Evolutionary conservation across 2,797 vertebrate species (phyloP).

Genomic region (Novumbra hubbsi): DNA sequence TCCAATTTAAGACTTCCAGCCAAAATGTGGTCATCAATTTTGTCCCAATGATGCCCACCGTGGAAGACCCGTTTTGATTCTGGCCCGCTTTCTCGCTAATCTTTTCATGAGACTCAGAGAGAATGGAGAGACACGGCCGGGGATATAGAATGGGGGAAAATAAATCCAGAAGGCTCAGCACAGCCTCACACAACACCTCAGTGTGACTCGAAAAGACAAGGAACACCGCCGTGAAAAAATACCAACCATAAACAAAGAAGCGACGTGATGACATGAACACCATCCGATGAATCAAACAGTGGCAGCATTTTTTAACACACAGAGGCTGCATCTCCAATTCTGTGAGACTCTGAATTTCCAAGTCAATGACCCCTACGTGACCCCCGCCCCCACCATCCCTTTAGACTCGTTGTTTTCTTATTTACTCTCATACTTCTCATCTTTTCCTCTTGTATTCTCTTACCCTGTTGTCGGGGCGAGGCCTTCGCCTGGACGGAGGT

Average conservation of each 20-base stretch:
- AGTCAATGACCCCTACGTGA: neutral
- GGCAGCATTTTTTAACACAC: neutral
- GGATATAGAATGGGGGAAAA: neutral
- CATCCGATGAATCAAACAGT: constrained; percentile 7
- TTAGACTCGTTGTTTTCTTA: neutral
- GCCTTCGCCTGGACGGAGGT: neutral
- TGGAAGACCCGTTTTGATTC: neutral
- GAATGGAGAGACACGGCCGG: neutral
- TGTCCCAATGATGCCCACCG: neutral
- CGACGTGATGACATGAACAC: neutral
- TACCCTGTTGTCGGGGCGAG: neutral
- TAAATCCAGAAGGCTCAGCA: neutral
- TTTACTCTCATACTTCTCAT: neutral
- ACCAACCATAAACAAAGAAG: neutral
- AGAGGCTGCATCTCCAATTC: neutral
- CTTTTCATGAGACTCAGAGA: neutral
- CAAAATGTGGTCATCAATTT: neutral
- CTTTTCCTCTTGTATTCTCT: neutral
- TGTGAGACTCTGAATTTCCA: neutral
- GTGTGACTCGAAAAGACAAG: neutral
- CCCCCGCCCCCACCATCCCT: neutral
- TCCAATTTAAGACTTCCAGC: neutral
- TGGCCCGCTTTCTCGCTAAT: neutral
- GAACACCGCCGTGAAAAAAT: neutral
- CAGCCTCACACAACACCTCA: neutral